Evolutionary conservation across 1,140 invertebrate genomes (phyloP), one percentile per base, ranked within the genome.

Genomic region (Arctopsyche grandis): DNA sequence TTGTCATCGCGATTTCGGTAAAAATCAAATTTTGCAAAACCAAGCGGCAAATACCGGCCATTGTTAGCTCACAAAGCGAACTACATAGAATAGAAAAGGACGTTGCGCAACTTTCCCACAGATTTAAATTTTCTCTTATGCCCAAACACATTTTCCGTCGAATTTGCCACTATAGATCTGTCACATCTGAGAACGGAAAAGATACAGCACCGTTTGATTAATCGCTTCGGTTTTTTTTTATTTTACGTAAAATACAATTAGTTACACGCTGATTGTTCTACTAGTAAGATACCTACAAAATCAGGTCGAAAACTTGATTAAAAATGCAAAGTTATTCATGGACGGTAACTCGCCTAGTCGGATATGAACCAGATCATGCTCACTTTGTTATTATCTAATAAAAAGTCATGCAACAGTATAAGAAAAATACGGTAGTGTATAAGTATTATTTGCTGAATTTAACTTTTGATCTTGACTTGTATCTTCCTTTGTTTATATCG

Each of bases 251-350:
- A 24, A 71, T 10, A 22, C 69, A 71, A 71, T 71, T 71, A 71
- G 69, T 71, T 71, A 71, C 69, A 71, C 69, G 38, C 69, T 71
- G 44, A 71, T 71, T 71, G 69, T n/a, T 66, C 63, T 21, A 66
- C 19, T 12, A 22, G 26, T 38, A 38, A n/a, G 29, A 7, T 38
- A 38, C 7, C 29, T 38, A 38, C 43, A 71, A 21, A 71, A 19
- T 14, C 16, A 19, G 69, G 69, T 71, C 63, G 69, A 46, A 46
- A 38, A 44, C 43, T 9, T 16, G 19, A 71, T 21, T 71, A n/a
- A 46, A 44, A 1, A 46, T 71, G 38, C n/a, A 24, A 71, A 48
- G 16, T 44, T 71, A 71, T 71, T 71, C 69, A 16, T 24, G 7
- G 29, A 38, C 29, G 29, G 29, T 48, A 16, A 16, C 22, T 69